phyloP scores from a whole-genome alignment of 1,140 invertebrate species.

The Araneus ventricosus region DNA sequence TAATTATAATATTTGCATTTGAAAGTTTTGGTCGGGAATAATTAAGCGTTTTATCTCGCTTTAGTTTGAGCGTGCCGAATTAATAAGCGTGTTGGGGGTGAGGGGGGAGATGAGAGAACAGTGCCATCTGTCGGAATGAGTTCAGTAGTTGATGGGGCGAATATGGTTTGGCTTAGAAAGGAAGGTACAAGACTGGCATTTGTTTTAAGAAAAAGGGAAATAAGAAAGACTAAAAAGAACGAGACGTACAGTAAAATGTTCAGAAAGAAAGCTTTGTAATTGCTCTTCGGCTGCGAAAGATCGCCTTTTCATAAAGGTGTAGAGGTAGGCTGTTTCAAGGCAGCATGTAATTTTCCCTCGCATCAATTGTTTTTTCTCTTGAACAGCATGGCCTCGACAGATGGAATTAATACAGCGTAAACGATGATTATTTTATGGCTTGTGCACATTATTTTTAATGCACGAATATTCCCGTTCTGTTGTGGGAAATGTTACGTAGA shows the following conservation, averaged over 20 bases:
- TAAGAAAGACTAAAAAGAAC: background rate
- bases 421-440: too few species aligned
- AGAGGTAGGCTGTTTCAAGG: background rate
- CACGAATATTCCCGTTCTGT: too few species aligned
- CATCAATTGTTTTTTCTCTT: too few species aligned
- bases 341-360: background rate
- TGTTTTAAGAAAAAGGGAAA: background rate
- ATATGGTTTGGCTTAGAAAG: background rate
- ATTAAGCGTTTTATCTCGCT: constrained; percentile 64
- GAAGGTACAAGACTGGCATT: background rate
- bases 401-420: too few species aligned
- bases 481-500: too few species aligned
- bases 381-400: too few species aligned
- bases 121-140: constrained; percentile 24
- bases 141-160: background rate
- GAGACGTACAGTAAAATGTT: background rate
- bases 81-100: constrained; percentile 29
- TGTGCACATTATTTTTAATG: too few species aligned
- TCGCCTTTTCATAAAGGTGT: background rate
- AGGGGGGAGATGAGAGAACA: background rate
- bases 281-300: background rate
- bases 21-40: constrained; percentile 47
- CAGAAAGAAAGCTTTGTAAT: constrained; percentile 12
- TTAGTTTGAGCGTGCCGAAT: constrained; percentile 47
- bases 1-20: constrained; percentile 64